Conservation (phyloP, 2,888 invertebrate genomes). For the Melieria picta region DNA sequence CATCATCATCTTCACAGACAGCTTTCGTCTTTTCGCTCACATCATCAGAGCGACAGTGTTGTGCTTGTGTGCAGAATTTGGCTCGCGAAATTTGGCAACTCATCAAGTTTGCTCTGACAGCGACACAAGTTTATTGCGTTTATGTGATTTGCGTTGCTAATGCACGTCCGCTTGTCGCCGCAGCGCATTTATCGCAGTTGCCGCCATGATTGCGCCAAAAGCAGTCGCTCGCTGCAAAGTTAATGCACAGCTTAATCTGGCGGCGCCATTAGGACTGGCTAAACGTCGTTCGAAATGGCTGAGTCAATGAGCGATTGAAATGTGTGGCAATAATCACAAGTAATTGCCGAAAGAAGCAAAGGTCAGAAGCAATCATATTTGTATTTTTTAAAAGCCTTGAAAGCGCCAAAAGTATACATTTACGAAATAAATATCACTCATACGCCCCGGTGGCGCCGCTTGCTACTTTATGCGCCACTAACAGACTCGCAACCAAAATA, state of each 20-base stretch:
- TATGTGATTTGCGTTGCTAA: conserved; percentile 32
- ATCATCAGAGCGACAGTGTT: conserved; percentile 24
- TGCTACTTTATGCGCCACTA: too few species aligned
- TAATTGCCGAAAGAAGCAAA: not conserved
- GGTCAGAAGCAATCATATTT: too few species aligned
- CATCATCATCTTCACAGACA: conserved; percentile 1
- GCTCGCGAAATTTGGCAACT: conserved; percentile 33
- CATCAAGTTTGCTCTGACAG: conserved; percentile 34
- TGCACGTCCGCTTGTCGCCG: not conserved
- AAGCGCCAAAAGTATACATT: conserved; percentile 17
- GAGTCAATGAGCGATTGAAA: not conserved
- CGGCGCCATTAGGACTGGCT: conserved; percentile 27
- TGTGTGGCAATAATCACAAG: conserved; percentile 13
- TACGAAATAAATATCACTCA: conserved; percentile 28
- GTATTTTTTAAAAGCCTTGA: too few species aligned
- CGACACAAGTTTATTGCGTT: conserved; percentile 30
- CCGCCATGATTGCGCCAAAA: too few species aligned
- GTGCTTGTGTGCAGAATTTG: conserved; percentile 23
- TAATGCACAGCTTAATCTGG: conserved; percentile 35
- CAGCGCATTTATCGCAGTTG: too few species aligned
- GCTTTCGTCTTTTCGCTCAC: conserved; percentile 13
- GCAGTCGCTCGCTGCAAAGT: conserved; percentile 20
- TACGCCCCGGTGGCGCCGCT: conserved; percentile 8
- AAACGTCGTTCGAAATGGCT: not conserved
- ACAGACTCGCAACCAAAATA: too few species aligned